phyloP scores from a whole-genome alignment of 2,888 invertebrate genomes.

The Sinhomidia bicolor region DNA sequence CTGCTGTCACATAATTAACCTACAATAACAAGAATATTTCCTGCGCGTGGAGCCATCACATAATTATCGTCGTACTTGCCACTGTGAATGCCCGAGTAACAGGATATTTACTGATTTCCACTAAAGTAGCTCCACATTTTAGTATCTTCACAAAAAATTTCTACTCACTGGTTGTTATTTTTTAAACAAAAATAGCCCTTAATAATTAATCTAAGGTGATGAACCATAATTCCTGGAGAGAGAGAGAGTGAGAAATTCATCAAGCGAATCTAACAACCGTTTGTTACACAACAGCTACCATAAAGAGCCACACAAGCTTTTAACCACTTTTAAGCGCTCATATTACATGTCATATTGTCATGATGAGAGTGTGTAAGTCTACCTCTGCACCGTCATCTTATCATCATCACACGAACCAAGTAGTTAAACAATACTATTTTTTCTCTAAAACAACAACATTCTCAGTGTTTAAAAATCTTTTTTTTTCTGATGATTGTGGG shows the following conservation, averaged over 20 bases:
- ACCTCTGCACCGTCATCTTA: background rate
- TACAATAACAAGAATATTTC: background rate
- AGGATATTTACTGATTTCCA: slow-evolving; percentile 32
- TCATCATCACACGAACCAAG: background rate
- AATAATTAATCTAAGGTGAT: slow-evolving; percentile 66
- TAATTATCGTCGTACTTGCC: background rate
- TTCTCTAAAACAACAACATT: slow-evolving; percentile 11
- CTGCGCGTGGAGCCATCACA: background rate
- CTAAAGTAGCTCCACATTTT: background rate
- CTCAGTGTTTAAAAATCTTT: slow-evolving; percentile 3
- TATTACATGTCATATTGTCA: slow-evolving; percentile 37
- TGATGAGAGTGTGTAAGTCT: background rate
- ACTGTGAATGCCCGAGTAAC: background rate
- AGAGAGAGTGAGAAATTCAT: background rate
- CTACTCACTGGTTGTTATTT: background rate
- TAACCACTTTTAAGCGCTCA: too few relatives aligned
- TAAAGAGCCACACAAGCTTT: background rate
- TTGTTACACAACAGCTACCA: too few relatives aligned
- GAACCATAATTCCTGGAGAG: slow-evolving; percentile 65
- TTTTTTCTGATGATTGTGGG: background rate
- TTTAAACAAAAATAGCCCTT: background rate
- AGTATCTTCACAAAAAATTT: background rate
- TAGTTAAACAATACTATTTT: too few relatives aligned
- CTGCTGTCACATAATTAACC: slow-evolving; percentile 61
- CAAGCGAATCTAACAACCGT: background rate